A percentile compares a stretch with the other conserved stretches of the same genome.
phyloP scores from a whole-genome alignment of 2,888 invertebrate genomes.

The Caenorhabditis sp. region DNA sequence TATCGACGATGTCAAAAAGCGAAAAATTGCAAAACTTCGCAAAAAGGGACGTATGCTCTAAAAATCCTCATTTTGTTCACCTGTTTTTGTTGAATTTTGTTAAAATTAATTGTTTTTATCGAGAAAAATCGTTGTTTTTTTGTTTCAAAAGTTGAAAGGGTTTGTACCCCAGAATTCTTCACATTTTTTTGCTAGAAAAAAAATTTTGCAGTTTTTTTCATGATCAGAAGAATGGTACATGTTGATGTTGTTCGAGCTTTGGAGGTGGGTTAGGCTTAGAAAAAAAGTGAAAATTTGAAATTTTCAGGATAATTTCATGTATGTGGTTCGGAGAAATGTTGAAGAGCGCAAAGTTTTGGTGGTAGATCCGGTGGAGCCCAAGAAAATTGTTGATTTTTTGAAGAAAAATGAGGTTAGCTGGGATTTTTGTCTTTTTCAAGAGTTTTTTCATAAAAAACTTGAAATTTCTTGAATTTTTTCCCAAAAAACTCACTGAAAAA shows the following conservation, averaged over 20 bases:
- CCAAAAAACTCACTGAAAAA: no score
- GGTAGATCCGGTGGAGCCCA: conserved; percentile 63
- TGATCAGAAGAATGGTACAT: conserved; percentile 44
- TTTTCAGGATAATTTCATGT: conserved; percentile 60
- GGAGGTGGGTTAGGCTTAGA: conserved; percentile 25
- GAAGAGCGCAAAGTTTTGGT: conserved; percentile 39
- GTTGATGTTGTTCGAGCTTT: conserved; percentile 59
- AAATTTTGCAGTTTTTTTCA: background rate
- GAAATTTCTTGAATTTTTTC: background rate
- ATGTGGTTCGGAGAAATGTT: conserved; percentile 39
- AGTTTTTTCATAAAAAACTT: no score
- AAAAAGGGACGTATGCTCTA: conserved; percentile 62
- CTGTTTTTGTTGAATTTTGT: conserved; percentile 7
- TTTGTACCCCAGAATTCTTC: no score
- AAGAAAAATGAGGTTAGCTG: conserved; percentile 36
- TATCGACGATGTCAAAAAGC: conserved; percentile 57
- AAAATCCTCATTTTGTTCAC: conserved; percentile 5
- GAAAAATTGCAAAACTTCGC: conserved; percentile 54
- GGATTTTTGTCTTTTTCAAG: no score
- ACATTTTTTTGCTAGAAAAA: background rate
- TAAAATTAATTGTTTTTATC: background rate
- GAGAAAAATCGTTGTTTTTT: no score
- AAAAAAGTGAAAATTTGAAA: background rate
- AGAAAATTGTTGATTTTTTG: conserved; percentile 39
- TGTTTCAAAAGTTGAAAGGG: conserved; percentile 3